These are phyloP conservation scores for Sphaeramia orbicularis DNA, from an alignment of 2,797 vertebrate species.

Conservation along the genomic window DNA sequence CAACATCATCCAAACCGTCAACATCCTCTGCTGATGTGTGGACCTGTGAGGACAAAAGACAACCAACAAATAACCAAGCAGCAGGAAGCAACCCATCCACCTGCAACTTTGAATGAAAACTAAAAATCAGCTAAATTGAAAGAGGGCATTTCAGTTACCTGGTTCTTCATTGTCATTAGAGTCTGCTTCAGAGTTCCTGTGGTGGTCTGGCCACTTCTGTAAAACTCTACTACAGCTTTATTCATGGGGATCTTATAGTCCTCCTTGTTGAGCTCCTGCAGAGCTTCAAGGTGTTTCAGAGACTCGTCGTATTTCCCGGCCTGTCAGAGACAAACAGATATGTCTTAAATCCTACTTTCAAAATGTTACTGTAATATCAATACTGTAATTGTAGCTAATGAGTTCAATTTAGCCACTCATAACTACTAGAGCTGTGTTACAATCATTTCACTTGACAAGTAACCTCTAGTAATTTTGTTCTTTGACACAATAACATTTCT, in stretches of 20 bases:
- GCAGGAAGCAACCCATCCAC: background rate
- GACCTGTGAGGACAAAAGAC: constrained; percentile 81
- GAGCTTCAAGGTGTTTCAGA: constrained; percentile 89
- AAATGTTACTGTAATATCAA: background rate
- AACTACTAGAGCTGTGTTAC: too few species aligned
- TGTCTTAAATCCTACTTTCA: background rate
- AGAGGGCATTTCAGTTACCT: constrained; percentile 82
- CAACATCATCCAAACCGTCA: constrained; percentile 96
- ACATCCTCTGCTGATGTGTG: constrained; percentile 94
- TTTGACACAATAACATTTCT: too few species aligned
- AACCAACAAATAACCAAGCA: background rate
- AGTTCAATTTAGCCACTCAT: too few species aligned
- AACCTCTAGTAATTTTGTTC: too few species aligned
- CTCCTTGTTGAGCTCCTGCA: constrained; percentile 96
- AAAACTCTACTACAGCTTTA: constrained; percentile 94
- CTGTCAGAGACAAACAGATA: constrained; percentile 70
- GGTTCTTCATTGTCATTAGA: constrained; percentile 92
- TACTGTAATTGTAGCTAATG: too few species aligned
- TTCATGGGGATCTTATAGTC: constrained; percentile 98
- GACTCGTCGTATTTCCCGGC: constrained; percentile 92
- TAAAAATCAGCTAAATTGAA: background rate
- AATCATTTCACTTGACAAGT: too few species aligned
- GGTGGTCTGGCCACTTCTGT: constrained; percentile 93
- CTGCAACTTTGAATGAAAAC: background rate
- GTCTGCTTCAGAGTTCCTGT: constrained; percentile 93